Base-by-base conservation (phyloP, 92 coral and sea anemone species). In the Palythoa heliodiscus region DNA sequence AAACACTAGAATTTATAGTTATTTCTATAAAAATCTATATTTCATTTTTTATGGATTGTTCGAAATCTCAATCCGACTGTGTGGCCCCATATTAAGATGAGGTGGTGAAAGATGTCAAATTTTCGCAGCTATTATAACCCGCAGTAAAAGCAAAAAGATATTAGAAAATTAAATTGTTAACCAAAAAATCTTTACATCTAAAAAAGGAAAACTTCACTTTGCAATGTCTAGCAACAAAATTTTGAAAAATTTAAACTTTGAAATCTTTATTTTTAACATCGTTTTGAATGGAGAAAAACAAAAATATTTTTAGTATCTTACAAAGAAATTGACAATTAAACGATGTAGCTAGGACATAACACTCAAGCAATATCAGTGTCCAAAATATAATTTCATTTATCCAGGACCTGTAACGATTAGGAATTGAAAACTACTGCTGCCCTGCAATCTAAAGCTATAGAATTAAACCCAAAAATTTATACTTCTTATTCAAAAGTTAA, bases 101-200 rank as follows among this genome's bases (percentile, higher is more conserved):
- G 81, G 81, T 76, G 12, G 37, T 22, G 15, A 76, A 16, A 53
- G 4, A 48, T 50, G 79, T 76, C 81, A 76, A 52, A 29, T 23
- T 76, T 24, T 76, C 19, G 81, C 50, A 53, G 48, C 66, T 4
- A 76, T 76, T 75, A 76, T 68, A 57, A 53, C 48, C 73, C 81
- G 50, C 81, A 53, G 40, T 47, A 54, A 53, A 76, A 29, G 67
- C 81, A 53, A 76, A 76, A 76, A 11, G 8, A 3, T 76, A 29
- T 24, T 54, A 76, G 14, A 52, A 58, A 76, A 72, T 72, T 54
- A 53, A 53, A 24, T 52, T 76, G 38, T 23, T 47, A 54, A 38
- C 68, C 43, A 53, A 15, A 76, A 76, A 9, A 53, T 57, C 68
- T 76, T 76, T 5, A 4, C 6, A 53, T 7, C 25, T 15, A 76